Evolutionary conservation across 2,113 vertebrate genomes (phyloP).

Genomic region (Lanius ludovicianus): DNA sequence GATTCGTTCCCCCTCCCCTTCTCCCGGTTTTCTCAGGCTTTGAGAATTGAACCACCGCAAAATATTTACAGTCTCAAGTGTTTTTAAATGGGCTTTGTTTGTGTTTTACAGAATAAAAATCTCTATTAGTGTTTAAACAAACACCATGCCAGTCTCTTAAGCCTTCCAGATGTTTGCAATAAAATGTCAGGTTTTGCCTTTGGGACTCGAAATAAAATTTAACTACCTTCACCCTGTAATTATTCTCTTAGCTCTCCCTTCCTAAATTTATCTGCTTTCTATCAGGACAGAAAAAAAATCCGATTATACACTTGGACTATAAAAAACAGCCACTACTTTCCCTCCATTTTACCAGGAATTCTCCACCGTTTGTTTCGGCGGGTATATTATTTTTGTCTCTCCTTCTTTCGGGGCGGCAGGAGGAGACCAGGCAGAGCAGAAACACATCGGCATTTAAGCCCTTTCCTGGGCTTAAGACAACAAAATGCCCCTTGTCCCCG

Average conservation of each 20-base stretch:
- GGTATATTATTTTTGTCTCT: not conserved
- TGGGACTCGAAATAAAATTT: constrained; percentile 84
- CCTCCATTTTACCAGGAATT: constrained; percentile 23
- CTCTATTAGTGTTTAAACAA: constrained; percentile 75
- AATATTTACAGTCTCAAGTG: constrained; percentile 45
- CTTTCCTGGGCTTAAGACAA: not conserved
- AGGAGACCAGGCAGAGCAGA: not conserved
- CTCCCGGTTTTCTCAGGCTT: constrained; percentile 11
- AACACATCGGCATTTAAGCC: not conserved
- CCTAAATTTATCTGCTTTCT: constrained; percentile 82
- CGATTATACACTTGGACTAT: constrained; percentile 24
- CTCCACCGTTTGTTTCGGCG: not conserved
- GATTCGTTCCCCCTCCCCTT: not conserved
- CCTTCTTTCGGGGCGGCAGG: not conserved
- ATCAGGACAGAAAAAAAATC: constrained; percentile 58
- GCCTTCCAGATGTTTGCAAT: constrained; percentile 82
- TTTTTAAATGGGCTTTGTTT: constrained; percentile 77
- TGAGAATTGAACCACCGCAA: constrained; percentile 38
- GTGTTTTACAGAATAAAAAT: constrained; percentile 72
- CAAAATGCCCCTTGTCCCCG: not conserved
- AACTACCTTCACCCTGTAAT: constrained; percentile 82
- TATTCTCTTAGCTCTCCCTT: constrained; percentile 82
- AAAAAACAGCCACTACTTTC: constrained; percentile 13
- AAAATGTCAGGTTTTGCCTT: constrained; percentile 83
- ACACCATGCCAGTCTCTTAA: constrained; percentile 74